Percentiles rank a stretch among this genome's conserved stretches.
Conservation (phyloP, 2,888 invertebrate genomes). For the Odontocerum albicorne region DNA sequence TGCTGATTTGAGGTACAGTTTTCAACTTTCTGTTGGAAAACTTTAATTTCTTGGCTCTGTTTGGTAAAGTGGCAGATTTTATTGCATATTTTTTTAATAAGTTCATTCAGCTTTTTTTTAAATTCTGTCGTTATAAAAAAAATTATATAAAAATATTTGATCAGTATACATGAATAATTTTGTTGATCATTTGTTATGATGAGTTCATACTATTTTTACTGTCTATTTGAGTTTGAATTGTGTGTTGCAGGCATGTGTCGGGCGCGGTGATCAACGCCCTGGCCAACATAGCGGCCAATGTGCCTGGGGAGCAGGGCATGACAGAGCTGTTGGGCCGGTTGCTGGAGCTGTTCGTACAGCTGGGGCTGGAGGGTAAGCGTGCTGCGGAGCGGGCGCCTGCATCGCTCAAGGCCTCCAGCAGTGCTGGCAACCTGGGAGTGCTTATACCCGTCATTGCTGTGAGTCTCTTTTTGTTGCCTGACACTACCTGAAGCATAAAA, state of each 20-base stretch:
- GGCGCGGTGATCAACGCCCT: constrained; percentile 95
- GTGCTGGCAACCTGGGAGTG: constrained; percentile 96
- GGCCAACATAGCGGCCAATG: constrained; percentile 93
- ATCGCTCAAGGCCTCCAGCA: constrained; percentile 83
- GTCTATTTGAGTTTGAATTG: neutral
- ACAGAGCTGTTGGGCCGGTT: constrained; percentile 84
- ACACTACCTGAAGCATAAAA: too few species aligned
- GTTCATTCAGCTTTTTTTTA: too few species aligned
- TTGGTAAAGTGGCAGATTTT: too few species aligned
- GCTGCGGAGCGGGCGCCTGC: constrained; percentile 89
- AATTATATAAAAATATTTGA: neutral
- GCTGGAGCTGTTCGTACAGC: constrained; percentile 94
- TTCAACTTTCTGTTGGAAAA: too few species aligned
- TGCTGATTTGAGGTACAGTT: too few species aligned
- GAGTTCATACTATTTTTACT: neutral
- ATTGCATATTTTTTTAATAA: too few species aligned
- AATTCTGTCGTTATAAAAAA: too few species aligned
- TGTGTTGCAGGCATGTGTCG: constrained; percentile 74
- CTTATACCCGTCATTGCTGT: constrained; percentile 97
- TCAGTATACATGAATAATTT: neutral
- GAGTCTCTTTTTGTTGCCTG: too few species aligned
- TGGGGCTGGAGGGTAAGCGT: constrained; percentile 95
- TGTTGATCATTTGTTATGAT: neutral
- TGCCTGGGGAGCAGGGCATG: constrained; percentile 84
- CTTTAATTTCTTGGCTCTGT: too few species aligned